Evolutionary conservation across 2,113 vertebrate species (phyloP).

Genomic region (Condylura cristata): DNA sequence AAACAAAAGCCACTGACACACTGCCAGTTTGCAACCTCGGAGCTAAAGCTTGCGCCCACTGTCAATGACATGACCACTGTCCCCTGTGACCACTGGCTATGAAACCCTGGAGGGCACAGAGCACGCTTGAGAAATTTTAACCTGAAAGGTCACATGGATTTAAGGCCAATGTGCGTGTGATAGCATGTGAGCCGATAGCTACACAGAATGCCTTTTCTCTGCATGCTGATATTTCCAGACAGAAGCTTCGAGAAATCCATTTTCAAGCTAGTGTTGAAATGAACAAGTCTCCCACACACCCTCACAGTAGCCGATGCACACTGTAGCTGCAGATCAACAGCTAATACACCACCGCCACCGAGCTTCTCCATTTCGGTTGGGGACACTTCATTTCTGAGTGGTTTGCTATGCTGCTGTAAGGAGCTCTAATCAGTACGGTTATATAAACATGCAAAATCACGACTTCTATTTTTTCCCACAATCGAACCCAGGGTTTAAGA

Average conservation of each 20-base stretch:
- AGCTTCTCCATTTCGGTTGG: background rate
- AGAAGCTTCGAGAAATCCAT: background rate
- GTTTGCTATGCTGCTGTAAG: constrained; percentile 47
- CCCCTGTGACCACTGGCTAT: background rate
- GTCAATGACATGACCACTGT: background rate
- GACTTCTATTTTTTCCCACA: constrained; percentile 54
- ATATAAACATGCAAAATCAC: constrained; percentile 69
- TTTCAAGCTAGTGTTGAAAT: background rate
- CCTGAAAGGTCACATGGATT: background rate
- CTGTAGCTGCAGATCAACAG: background rate
- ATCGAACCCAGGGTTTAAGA: constrained; percentile 55
- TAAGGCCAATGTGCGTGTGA: background rate
- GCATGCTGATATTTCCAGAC: background rate
- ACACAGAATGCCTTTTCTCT: background rate
- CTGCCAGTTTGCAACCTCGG: background rate
- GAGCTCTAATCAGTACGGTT: constrained; percentile 59
- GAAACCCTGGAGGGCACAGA: background rate
- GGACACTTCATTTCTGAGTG: constrained; percentile 1
- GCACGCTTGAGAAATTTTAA: background rate
- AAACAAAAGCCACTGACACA: background rate
- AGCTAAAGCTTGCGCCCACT: background rate
- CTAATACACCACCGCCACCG: background rate
- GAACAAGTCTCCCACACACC: background rate
- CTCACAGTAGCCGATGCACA: background rate
- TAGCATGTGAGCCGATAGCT: background rate